phyloP scores from a whole-genome alignment of 2,888 invertebrate species.

The Amphipoea oculea region DNA sequence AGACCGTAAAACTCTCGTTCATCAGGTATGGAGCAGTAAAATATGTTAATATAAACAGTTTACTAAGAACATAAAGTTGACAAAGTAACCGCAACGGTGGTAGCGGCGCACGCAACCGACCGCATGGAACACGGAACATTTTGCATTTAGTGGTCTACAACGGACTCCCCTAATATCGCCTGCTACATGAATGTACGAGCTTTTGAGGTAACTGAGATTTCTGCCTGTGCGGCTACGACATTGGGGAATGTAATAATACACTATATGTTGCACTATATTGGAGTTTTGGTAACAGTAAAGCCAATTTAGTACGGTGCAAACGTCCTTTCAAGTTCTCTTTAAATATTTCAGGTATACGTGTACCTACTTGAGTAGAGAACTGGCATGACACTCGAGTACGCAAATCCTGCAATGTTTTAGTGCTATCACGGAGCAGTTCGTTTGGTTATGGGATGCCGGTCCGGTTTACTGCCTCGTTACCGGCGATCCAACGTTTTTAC shows the following conservation, averaged over 20 bases:
- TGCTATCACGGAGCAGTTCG: slow-evolving; percentile 73
- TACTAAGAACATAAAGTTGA: slow-evolving; percentile 71
- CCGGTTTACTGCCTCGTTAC: slow-evolving; percentile 87
- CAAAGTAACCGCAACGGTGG: slow-evolving; percentile 67
- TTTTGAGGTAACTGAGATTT: slow-evolving; percentile 63
- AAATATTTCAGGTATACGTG: slow-evolving; percentile 62
- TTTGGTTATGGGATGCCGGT: slow-evolving; percentile 77
- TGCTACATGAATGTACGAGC: slow-evolving; percentile 58
- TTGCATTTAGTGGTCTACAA: slow-evolving; percentile 67
- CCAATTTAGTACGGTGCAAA: slow-evolving; percentile 53
- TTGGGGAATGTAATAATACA: slow-evolving; percentile 51
- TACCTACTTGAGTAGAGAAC: slow-evolving; percentile 43
- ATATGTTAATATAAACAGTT: slow-evolving; percentile 71
- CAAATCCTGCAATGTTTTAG: slow-evolving; percentile 69
- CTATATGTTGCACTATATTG: slow-evolving; percentile 36
- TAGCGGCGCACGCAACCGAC: slow-evolving; percentile 64
- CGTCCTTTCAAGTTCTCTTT: slow-evolving; percentile 54
- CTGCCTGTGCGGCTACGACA: slow-evolving; percentile 28
- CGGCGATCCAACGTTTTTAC: slow-evolving; percentile 85
- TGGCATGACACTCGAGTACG: slow-evolving; percentile 57
- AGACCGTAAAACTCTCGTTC: slow-evolving; percentile 64
- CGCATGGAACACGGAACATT: slow-evolving; percentile 66
- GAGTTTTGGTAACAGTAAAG: slow-evolving; percentile 60
- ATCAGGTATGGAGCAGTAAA: slow-evolving; percentile 68
- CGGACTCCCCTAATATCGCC: slow-evolving; percentile 59